Base-by-base conservation (phyloP, 2,888 invertebrate genomes). In the Leucophora obtusa region DNA sequence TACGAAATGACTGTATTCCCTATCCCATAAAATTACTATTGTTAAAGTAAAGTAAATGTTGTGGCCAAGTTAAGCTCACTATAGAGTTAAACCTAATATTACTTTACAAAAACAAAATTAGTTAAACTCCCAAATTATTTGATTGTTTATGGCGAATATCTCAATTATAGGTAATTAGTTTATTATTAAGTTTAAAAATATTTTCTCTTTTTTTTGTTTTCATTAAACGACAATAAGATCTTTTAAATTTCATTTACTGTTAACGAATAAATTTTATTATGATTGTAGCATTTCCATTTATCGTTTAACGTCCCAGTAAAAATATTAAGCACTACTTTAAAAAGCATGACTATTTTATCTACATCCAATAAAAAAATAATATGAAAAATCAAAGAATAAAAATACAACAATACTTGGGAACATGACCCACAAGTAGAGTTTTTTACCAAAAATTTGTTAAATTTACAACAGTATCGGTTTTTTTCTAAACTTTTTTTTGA, bases 161-260 rank as follows among this genome's bases (percentile, higher is more conserved):
- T 14, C 43, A 53, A 65, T 65, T 65, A 53, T 9, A n/a, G 35
- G 53, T 60, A 60, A 47, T 60, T 60, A n/a, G n/a, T 47, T 47
- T 47, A 3, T 47, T 47, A 7, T n/a, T 15, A n/a, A n/a, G 43
- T 47, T 2, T n/a, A n/a, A n/a, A n/a, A 1, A n/a, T n/a, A n/a
- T n/a, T 47, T 14, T 47, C n/a, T 11, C 10, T 35, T 5, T 4
- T 10, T 35, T 11, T 3, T 11, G 11, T 47, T n/a, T 14, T 47
- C 1, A 47, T n/a, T 0, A 47, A 47, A 47, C n/a, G 43, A 47
- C 5, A n/a, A 47, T 1, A 47, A 47, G n/a, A n/a, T 1, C 6
- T 28, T 28, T 28, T 6, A 28, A 6, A 28, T 6, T 7, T 28
- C 28, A 47, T 47, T 47, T 2, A n/a, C 2, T 10, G 43, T n/a